phyloP scores from a whole-genome alignment of 2,888 invertebrate genomes.

The Cylloceria caligata region DNA sequence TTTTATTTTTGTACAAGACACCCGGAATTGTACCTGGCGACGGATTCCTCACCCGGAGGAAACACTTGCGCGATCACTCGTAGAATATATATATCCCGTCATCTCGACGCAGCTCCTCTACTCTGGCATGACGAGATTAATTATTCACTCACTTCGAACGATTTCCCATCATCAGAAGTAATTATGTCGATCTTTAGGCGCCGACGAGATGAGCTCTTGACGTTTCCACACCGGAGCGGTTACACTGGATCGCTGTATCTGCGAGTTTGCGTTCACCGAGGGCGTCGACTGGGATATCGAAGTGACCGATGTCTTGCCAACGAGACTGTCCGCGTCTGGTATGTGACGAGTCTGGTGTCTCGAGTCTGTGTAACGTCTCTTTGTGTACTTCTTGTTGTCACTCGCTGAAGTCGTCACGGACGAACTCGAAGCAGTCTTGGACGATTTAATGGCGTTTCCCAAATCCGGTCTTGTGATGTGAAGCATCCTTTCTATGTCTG shows the following conservation, averaged over 20 bases:
- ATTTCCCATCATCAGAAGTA: slow-evolving; percentile 73
- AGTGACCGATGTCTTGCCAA: slow-evolving; percentile 73
- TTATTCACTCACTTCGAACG: slow-evolving; percentile 1
- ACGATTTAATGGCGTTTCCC: slow-evolving; percentile 68
- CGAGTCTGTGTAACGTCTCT: slow-evolving; percentile 87
- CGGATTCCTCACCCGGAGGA: slow-evolving; percentile 71
- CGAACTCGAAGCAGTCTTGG: slow-evolving; percentile 83
- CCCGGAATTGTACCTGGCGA: slow-evolving; percentile 16
- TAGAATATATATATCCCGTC: slow-evolving; percentile 32
- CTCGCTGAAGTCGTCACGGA: slow-evolving; percentile 74
- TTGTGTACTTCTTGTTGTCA: slow-evolving; percentile 87
- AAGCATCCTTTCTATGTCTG: slow-evolving; percentile 88
- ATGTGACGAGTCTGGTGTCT: slow-evolving; percentile 87
- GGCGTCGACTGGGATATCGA: slow-evolving; percentile 74
- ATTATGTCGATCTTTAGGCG: slow-evolving; percentile 85
- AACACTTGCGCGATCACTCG: slow-evolving; percentile 14
- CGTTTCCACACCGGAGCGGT: slow-evolving; percentile 89
- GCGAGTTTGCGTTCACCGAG: slow-evolving; percentile 64
- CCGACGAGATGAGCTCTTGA: slow-evolving; percentile 93
- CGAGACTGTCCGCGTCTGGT: slow-evolving; percentile 86
- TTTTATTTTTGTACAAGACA: neutral
- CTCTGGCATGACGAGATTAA: slow-evolving; percentile 55
- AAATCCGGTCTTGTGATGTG: slow-evolving; percentile 85
- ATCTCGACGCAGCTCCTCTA: slow-evolving; percentile 15
- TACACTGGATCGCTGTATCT: slow-evolving; percentile 69